Conservation (phyloP, 2,113 vertebrate species). For the Rhabdomys dilectus region DNA sequence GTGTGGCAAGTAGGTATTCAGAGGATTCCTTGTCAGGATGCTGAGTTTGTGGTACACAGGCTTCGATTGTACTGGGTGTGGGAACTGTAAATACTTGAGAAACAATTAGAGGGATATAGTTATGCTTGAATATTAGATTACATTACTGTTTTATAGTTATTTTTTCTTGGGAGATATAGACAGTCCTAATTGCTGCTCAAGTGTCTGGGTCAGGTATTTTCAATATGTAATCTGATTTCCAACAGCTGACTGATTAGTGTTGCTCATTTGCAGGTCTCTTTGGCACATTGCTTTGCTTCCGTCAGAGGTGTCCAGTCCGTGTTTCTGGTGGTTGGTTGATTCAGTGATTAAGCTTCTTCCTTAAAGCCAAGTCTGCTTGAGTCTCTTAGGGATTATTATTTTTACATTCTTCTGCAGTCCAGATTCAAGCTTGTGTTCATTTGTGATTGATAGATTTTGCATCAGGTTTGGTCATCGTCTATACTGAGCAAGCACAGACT, state of each 20-base stretch:
- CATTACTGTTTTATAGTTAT: not conserved
- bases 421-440: not conserved
- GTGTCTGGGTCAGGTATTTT: not conserved
- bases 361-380: not conserved
- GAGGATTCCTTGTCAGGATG: not conserved
- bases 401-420: not conserved
- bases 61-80: not conserved
- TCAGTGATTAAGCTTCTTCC: not conserved
- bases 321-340: not conserved
- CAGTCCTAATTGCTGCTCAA: not conserved
- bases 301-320: not conserved
- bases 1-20: not conserved
- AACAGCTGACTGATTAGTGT: not conserved
- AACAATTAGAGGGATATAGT: not conserved
- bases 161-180: not conserved
- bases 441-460: not conserved
- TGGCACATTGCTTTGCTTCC: constrained; percentile 14
- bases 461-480: not conserved
- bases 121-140: not conserved
- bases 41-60: not conserved
- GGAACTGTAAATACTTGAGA: not conserved
- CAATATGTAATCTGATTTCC: not conserved
- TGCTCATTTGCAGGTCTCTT: not conserved
- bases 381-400: not conserved
- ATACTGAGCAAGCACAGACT: not conserved